phyloP scores from a whole-genome alignment of 2,888 invertebrate genomes.

The Idaea dimidiata region DNA sequence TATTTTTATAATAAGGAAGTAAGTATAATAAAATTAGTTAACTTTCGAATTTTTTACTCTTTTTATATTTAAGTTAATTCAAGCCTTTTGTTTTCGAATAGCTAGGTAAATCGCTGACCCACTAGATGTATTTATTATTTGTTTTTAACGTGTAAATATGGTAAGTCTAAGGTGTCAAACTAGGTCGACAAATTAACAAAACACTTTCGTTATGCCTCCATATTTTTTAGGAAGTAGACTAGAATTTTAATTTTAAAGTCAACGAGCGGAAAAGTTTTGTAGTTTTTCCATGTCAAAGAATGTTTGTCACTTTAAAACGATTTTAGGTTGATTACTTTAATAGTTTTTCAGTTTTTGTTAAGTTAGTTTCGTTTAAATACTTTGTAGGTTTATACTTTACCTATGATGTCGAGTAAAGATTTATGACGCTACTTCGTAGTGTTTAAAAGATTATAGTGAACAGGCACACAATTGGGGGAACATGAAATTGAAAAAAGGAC shows the following conservation, averaged over 20 bases:
- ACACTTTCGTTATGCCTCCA: background rate
- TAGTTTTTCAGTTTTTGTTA: too few relatives aligned
- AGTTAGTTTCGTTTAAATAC: too few relatives aligned
- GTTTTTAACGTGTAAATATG: background rate
- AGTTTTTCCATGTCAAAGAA: background rate
- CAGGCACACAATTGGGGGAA: too few relatives aligned
- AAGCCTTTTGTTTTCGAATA: background rate
- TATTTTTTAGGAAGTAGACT: background rate
- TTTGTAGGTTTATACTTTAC: too few relatives aligned
- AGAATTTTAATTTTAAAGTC: slow-evolving; percentile 1
- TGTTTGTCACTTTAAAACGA: background rate
- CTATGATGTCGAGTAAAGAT: too few relatives aligned
- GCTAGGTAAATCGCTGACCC: background rate
- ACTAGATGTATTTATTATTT: background rate
- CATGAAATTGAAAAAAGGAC: too few relatives aligned
- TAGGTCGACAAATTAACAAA: background rate
- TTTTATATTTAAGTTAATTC: background rate
- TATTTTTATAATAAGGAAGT: background rate
- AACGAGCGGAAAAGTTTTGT: background rate
- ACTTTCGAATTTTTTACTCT: background rate
- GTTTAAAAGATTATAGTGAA: too few relatives aligned
- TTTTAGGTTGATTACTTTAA: background rate
- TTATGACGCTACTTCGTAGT: too few relatives aligned
- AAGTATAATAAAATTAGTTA: background rate
- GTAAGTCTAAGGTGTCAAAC: background rate